These are phyloP conservation scores for Onychostoma macrolepis DNA, from an alignment of 2,113 vertebrate species.

Conservation along the genomic window DNA sequence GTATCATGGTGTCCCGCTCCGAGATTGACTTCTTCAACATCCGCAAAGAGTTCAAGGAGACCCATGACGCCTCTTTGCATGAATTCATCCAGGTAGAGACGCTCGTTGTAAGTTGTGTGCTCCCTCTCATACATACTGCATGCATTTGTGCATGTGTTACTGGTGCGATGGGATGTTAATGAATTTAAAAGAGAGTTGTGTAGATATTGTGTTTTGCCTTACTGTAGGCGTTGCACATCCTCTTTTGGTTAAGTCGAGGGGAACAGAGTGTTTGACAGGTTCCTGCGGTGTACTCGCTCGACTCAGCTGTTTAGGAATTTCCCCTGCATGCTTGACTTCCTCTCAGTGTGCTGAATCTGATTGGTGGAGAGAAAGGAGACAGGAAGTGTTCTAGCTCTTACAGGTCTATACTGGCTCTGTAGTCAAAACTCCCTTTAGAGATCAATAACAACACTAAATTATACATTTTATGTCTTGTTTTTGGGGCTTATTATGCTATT, in stretches of 20 bases:
- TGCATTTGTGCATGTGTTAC: constrained; percentile 33
- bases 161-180: background rate
- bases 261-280: constrained; percentile 64
- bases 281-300: constrained; percentile 69
- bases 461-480: background rate
- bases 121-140: constrained; percentile 38
- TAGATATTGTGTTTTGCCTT: constrained; percentile 32
- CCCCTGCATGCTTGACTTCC: constrained; percentile 76
- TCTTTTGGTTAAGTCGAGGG: constrained; percentile 61
- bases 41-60: constrained; percentile 89
- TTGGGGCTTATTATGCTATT: background rate
- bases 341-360: constrained; percentile 65
- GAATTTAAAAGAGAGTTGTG: constrained; percentile 40
- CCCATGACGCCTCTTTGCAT: constrained; percentile 87
- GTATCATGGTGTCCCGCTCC: constrained; percentile 92
- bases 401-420: constrained; percentile 68
- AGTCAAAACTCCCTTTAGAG: constrained; percentile 68
- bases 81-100: constrained; percentile 92
- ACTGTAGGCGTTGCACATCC: constrained; percentile 63
- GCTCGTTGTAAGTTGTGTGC: constrained; percentile 73
- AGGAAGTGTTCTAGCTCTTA: constrained; percentile 72
- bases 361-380: constrained; percentile 66
- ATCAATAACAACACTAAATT: constrained; percentile 47
- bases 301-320: constrained; percentile 83
- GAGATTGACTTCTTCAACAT: constrained; percentile 92